Conservation (phyloP, 2,113 vertebrate species). For the Rhinolophus ferrumequinum region DNA sequence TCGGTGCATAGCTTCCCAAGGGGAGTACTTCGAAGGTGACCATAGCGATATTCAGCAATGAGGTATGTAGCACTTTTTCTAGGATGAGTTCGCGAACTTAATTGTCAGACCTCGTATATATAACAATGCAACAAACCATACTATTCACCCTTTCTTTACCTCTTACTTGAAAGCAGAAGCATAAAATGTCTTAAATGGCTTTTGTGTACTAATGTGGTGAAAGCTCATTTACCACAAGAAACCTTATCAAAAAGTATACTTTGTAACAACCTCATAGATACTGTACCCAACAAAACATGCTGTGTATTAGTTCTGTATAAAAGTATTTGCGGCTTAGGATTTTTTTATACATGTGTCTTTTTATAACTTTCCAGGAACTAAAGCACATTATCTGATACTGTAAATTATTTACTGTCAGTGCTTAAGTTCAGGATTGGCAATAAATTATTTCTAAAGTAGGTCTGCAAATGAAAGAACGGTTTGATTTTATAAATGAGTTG, state of each 20-base stretch:
- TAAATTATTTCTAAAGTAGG: conserved; percentile 89
- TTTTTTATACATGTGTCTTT: conserved; percentile 85
- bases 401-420: conserved; percentile 83
- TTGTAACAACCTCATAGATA: conserved; percentile 84
- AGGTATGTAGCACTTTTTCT: too few relatives aligned
- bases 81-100: too few relatives aligned
- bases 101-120: neutral
- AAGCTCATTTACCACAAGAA: conserved; percentile 80
- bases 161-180: conserved; percentile 85
- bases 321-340: conserved; percentile 82
- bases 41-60: too few relatives aligned
- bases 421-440: conserved; percentile 85
- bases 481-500: conserved; percentile 81
- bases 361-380: conserved; percentile 85
- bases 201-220: conserved; percentile 78
- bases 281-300: conserved; percentile 79
- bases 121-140: conserved; percentile 71
- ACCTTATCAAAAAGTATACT: conserved; percentile 85
- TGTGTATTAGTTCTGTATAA: conserved; percentile 88
- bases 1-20: too few relatives aligned
- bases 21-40: too few relatives aligned
- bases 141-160: conserved; percentile 82
- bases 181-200: conserved; percentile 82
- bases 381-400: conserved; percentile 82
- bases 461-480: conserved; percentile 76